phyloP scores from a whole-genome alignment of 2,797 vertebrate species.

The Alectoris magna region DNA sequence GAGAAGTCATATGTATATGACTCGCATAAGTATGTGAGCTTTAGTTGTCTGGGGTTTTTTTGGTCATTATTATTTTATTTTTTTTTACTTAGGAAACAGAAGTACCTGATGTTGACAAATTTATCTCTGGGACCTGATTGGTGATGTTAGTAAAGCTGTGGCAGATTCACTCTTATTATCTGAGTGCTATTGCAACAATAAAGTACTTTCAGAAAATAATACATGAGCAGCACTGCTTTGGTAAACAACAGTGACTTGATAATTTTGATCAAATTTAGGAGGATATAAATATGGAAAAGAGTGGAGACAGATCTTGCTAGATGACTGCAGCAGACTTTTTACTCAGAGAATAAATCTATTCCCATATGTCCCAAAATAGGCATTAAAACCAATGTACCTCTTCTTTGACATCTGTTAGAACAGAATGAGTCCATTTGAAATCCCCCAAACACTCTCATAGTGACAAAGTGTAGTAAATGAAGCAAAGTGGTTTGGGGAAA shows the following conservation, averaged over 20 bases:
- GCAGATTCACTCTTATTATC: conserved; percentile 4
- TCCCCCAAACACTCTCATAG: conserved; percentile 66
- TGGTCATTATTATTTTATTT: not conserved
- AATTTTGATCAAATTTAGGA: conserved; percentile 63
- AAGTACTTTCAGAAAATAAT: conserved; percentile 21
- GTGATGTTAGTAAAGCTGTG: not conserved
- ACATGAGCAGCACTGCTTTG: conserved; percentile 20
- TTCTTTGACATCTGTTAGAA: conserved; percentile 82
- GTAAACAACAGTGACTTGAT: conserved; percentile 41
- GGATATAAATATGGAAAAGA: conserved; percentile 47
- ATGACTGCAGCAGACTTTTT: conserved; percentile 54
- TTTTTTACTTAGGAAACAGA: not conserved
- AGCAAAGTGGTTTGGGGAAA: conserved; percentile 78
- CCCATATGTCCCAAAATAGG: conserved; percentile 66
- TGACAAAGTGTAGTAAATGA: conserved; percentile 77
- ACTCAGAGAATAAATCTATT: conserved; percentile 54
- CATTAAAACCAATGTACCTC: conserved; percentile 82
- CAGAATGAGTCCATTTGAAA: conserved; percentile 78
- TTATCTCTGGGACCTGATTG: not conserved
- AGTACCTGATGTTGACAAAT: not conserved
- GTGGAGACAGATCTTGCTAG: conserved; percentile 20
- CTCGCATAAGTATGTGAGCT: not conserved
- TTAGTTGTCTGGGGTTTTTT: not conserved
- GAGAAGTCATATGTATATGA: not conserved
- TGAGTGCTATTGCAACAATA: not conserved